Conservation (phyloP, 1,140 invertebrate species). For the Coptotermes formosanus region DNA sequence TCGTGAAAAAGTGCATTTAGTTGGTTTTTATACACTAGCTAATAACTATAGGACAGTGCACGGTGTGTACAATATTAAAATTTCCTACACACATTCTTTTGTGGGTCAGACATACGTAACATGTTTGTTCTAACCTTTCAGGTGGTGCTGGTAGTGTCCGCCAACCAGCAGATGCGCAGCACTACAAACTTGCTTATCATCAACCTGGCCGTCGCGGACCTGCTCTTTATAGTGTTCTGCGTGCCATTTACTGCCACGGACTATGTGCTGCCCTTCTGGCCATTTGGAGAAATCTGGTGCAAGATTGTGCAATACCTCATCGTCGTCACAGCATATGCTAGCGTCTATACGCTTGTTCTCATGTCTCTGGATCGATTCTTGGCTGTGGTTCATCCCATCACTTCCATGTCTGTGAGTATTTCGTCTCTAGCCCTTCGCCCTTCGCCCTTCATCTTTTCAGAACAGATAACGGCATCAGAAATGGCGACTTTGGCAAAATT, state of each 20-base stretch:
- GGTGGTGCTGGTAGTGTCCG: constrained; percentile 67
- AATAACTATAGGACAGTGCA: no score
- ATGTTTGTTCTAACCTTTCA: constrained; percentile 36
- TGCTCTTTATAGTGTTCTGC: constrained; percentile 93
- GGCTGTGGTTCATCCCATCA: constrained; percentile 91
- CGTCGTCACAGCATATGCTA: constrained; percentile 88
- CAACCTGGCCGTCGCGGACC: constrained; percentile 84
- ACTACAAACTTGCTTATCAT: constrained; percentile 92
- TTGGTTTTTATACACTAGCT: no score
- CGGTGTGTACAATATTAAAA: no score
- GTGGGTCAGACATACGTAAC: constrained; percentile 41
- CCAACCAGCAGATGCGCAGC: constrained; percentile 87
- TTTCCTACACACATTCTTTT: no score
- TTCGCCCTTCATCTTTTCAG: no score
- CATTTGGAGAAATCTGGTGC: constrained; percentile 88
- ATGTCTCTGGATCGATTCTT: constrained; percentile 95
- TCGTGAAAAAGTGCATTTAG: no score
- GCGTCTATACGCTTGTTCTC: constrained; percentile 90
- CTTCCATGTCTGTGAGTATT: constrained; percentile 71
- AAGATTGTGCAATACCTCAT: constrained; percentile 82
- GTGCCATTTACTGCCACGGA: constrained; percentile 91
- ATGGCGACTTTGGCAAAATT: no score
- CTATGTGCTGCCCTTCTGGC: constrained; percentile 85
- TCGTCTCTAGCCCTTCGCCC: not conserved
- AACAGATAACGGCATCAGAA: no score